These are phyloP conservation scores for Hydropsyche tenuis DNA, from an alignment of 1,140 invertebrate genomes.

Conservation along the genomic window DNA sequence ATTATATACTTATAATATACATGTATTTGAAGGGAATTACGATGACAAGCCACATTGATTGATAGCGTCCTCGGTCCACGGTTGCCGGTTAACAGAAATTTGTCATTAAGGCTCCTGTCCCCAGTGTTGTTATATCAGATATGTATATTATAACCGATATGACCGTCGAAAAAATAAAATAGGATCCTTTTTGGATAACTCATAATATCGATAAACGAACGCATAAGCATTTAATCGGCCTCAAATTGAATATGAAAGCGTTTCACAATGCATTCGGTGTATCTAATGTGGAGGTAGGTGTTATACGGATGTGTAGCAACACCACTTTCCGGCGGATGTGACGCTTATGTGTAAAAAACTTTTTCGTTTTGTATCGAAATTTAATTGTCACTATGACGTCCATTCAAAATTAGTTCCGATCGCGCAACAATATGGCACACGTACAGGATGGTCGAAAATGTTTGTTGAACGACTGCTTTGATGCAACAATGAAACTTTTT, in stretches of 20 bases:
- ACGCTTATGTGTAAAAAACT: background rate
- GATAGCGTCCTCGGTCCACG: conserved; percentile 29
- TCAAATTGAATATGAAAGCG: no score
- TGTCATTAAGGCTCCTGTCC: conserved; percentile 39
- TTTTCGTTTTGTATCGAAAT: conserved; percentile 5
- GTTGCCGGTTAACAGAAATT: conserved; percentile 39
- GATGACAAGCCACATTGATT: conserved; percentile 39
- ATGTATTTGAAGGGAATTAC: conserved; percentile 16
- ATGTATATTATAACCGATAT: conserved; percentile 5
- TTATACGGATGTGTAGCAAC: background rate
- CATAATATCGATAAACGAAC: no score
- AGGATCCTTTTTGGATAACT: background rate
- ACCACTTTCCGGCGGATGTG: conserved; percentile 5
- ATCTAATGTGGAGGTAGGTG: background rate
- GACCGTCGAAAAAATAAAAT: background rate
- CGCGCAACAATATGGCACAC: no score
- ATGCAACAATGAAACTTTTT: background rate
- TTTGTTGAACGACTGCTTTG: no score
- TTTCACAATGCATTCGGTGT: background rate
- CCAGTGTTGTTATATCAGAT: conserved; percentile 1
- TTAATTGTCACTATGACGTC: conserved; percentile 11
- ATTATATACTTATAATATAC: background rate
- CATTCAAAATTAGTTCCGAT: no score
- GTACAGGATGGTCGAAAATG: no score
- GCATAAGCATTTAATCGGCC: no score